A percentile compares a stretch with the other conserved stretches of the same genome.
Evolutionary conservation across 2,888 invertebrate genomes (phyloP).

Genomic region (Leptinotarsa tumamoca): DNA sequence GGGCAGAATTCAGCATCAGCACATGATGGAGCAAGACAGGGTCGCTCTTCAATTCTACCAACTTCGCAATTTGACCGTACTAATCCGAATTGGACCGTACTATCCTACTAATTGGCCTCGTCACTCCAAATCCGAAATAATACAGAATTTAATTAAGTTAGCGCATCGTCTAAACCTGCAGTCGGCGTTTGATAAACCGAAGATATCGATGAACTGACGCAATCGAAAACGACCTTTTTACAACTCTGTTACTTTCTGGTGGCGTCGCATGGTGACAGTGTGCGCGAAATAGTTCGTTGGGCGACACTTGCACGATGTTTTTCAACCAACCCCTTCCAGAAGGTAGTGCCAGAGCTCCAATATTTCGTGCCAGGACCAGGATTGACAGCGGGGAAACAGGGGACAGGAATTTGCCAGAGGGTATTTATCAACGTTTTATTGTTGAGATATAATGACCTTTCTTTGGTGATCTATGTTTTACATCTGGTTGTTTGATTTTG

Average conservation of each 20-base stretch:
- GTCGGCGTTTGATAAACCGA: constrained; percentile 14
- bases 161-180: constrained; percentile 8
- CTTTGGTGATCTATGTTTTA: too few species aligned
- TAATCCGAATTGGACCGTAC: constrained; percentile 11
- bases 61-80: background rate
- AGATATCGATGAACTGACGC: constrained; percentile 15
- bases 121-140: constrained; percentile 12
- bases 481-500: too few species aligned
- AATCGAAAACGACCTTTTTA: background rate
- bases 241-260: background rate
- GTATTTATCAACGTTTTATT: background rate
- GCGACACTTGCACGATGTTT: background rate
- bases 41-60: background rate
- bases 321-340: background rate
- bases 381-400: background rate
- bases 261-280: background rate
- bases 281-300: background rate
- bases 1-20: background rate
- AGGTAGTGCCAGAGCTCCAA: background rate
- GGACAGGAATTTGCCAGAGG: background rate
- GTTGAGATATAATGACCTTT: too few species aligned
- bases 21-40: background rate
- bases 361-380: background rate
- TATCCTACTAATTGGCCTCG: constrained; percentile 17
- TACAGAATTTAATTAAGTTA: constrained; percentile 6